These are phyloP conservation scores for Rhabdophis nuchalis DNA, from an alignment of 2,797 vertebrate species.

Conservation along the genomic window DNA sequence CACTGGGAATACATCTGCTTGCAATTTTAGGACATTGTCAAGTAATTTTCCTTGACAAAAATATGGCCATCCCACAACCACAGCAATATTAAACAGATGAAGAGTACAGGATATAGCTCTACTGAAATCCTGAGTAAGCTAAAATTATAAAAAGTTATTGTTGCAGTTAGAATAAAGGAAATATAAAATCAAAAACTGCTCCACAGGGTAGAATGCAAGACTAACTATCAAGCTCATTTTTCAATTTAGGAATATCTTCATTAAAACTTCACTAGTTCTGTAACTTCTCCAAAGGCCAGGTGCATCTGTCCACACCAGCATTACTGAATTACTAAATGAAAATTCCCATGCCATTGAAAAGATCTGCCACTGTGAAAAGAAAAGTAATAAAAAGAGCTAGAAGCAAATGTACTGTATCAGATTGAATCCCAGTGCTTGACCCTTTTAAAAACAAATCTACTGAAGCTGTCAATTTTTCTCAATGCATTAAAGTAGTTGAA, in stretches of 20 bases:
- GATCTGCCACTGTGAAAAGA: constrained; percentile 2
- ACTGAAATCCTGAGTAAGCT: not conserved
- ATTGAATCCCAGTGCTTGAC: constrained; percentile 4
- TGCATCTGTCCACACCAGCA: not conserved
- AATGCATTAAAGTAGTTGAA: constrained; percentile 13
- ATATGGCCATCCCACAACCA: not conserved
- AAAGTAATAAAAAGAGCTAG: constrained; percentile 8
- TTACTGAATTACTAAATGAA: constrained; percentile 1
- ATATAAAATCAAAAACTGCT: not conserved
- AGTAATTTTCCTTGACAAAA: not conserved
- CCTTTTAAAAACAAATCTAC: constrained; percentile 34
- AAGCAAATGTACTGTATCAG: not conserved
- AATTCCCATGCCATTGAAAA: constrained; percentile 1
- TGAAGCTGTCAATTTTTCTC: not conserved
- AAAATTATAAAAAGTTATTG: not conserved
- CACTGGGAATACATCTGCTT: not conserved
- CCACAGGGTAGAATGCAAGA: not conserved
- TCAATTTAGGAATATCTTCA: not conserved
- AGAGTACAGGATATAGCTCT: not conserved
- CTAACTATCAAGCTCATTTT: not conserved
- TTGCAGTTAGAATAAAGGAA: not conserved
- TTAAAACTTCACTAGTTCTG: not conserved
- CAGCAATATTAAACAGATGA: not conserved
- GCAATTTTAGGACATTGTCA: not conserved
- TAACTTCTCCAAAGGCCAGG: not conserved